These are phyloP conservation scores for Tinamus major DNA, from an alignment of 2,797 vertebrate species.

Conservation along the genomic window DNA sequence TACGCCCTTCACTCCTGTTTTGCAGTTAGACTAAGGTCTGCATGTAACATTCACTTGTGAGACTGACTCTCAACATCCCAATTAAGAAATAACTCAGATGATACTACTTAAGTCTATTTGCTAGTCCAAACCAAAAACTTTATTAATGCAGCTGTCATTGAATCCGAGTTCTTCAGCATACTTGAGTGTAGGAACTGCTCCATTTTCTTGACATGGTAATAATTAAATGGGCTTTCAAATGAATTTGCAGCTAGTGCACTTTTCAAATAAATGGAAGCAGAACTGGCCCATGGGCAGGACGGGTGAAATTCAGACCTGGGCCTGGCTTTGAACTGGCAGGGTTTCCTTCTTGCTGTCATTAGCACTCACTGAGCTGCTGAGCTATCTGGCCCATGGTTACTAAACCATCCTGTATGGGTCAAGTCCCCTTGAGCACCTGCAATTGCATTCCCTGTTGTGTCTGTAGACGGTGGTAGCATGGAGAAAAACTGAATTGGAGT, in stretches of 20 bases:
- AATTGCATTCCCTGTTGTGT: background rate
- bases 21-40: background rate
- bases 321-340: background rate
- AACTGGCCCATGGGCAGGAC: background rate
- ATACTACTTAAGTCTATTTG: background rate
- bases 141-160: background rate
- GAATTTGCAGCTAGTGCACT: rapidly evolving
- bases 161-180: background rate
- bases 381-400: background rate
- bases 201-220: background rate
- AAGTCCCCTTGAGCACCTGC: background rate
- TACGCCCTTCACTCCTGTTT: background rate
- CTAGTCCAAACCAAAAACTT: background rate
- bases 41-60: background rate
- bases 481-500: background rate
- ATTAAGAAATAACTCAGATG: background rate
- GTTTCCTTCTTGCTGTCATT: background rate
- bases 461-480: rapidly evolving
- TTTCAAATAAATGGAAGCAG: background rate
- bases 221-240: background rate
- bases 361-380: background rate
- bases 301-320: background rate
- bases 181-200: background rate
- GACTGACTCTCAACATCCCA: background rate
- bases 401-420: background rate